Conservation (phyloP, 2,113 vertebrate species). For the Ictalurus punctatus region DNA sequence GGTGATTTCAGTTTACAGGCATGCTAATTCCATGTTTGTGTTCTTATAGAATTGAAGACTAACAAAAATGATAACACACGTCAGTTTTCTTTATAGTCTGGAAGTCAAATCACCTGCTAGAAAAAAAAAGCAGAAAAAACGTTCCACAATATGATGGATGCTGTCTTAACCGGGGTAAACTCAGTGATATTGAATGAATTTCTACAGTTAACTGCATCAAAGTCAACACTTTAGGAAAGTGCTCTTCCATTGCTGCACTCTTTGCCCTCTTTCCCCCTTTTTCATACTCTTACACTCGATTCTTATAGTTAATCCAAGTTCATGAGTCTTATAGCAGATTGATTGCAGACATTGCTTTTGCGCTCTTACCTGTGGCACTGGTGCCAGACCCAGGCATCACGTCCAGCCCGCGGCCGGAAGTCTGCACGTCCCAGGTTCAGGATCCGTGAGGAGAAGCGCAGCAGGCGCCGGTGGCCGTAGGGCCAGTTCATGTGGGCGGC, state of each 20-base stretch:
- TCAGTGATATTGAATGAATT: neutral
- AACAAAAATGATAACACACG: neutral
- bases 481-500: slow-evolving; percentile 90
- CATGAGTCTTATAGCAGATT: neutral
- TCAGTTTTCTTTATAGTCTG: neutral
- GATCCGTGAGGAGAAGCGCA: slow-evolving; percentile 97
- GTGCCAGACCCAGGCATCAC: slow-evolving; percentile 95
- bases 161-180: neutral
- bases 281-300: neutral
- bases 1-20: neutral
- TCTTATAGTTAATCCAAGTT: neutral
- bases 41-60: neutral
- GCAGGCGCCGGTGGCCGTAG: slow-evolving; percentile 87
- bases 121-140: neutral
- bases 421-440: slow-evolving; percentile 90
- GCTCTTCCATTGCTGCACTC: neutral
- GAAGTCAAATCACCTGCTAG: neutral
- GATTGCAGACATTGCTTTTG: neutral
- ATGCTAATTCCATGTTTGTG: neutral
- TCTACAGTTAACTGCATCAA: neutral
- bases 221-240: neutral
- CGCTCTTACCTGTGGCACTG: slow-evolving; percentile 89
- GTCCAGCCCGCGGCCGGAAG: slow-evolving; percentile 83
- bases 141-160: neutral
- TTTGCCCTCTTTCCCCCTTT: neutral